Percentiles rank a stretch among this genome's conserved stretches.
Conservation (phyloP, 2,888 invertebrate genomes). For the Lithosia quadra region DNA sequence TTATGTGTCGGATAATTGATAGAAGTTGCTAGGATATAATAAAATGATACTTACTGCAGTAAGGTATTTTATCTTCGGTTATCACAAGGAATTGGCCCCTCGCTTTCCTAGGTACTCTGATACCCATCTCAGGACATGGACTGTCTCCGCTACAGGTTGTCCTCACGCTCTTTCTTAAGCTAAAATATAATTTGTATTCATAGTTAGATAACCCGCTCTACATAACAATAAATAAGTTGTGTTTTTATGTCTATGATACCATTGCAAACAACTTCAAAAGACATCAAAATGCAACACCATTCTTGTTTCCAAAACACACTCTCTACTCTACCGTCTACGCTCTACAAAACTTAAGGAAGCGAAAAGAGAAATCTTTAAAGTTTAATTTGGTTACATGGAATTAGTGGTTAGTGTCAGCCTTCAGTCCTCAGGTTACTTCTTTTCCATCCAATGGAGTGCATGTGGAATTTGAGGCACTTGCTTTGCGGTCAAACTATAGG, state of each 20-base stretch:
- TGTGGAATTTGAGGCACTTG: no score
- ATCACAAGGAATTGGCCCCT: constrained; percentile 84
- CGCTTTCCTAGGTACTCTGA: constrained; percentile 72
- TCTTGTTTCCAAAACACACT: neutral
- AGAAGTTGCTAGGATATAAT: neutral
- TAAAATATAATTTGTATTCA: constrained; percentile 35
- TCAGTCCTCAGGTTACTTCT: neutral
- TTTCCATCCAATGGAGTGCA: no score
- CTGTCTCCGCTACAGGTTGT: constrained; percentile 67
- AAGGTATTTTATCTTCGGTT: constrained; percentile 83
- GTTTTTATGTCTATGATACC: no score
- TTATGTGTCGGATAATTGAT: neutral
- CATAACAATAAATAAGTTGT: neutral
- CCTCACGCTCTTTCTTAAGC: constrained; percentile 73
- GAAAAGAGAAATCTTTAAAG: neutral
- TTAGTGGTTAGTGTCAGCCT: neutral
- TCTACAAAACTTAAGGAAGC: neutral
- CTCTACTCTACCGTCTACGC: no score
- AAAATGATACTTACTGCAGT: constrained; percentile 81
- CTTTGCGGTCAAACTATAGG: no score
- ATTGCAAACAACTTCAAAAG: no score
- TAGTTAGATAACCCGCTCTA: neutral
- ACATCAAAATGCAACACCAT: no score
- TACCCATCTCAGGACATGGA: constrained; percentile 87
- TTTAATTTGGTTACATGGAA: no score